Conservation (phyloP, 1,140 invertebrate species). For the Halictus rubicundus region DNA sequence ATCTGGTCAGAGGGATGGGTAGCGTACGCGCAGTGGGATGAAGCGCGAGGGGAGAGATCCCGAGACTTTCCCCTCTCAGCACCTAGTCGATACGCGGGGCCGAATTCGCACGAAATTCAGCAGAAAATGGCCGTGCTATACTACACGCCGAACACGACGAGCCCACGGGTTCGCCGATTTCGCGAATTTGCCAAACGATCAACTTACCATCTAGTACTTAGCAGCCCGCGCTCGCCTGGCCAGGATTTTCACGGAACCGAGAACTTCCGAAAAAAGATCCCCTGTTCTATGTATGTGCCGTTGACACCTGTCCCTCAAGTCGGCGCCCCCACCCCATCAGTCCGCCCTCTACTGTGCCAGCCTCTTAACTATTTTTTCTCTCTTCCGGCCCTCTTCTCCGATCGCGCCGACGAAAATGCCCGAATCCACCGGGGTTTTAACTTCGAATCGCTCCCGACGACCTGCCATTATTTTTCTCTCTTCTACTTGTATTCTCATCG, state of each 20-base stretch:
- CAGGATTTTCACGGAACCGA: slow-evolving; percentile 37
- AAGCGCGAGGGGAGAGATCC: slow-evolving; percentile 38
- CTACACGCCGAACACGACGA: slow-evolving; percentile 10
- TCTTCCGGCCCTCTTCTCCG: slow-evolving; percentile 61
- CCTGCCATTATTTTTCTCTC: slow-evolving; percentile 44
- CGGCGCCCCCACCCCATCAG: slow-evolving; percentile 75
- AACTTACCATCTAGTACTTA: slow-evolving; percentile 70
- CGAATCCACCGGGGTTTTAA: slow-evolving; percentile 71
- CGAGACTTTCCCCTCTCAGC: slow-evolving; percentile 49
- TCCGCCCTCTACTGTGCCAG: slow-evolving; percentile 78
- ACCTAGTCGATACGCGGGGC: slow-evolving; percentile 73
- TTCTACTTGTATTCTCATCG: too few relatives aligned
- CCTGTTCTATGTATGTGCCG: slow-evolving; percentile 67
- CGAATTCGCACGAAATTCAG: slow-evolving; percentile 73
- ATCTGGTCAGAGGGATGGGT: slow-evolving; percentile 53
- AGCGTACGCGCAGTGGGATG: slow-evolving; percentile 33
- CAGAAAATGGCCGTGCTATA: slow-evolving; percentile 73
- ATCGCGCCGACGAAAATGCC: slow-evolving; percentile 73
- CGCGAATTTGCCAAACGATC: slow-evolving; percentile 2
- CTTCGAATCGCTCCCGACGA: slow-evolving; percentile 63
- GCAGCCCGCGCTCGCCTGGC: slow-evolving; percentile 36
- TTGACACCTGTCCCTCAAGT: slow-evolving; percentile 79
- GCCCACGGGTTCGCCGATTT: neutral
- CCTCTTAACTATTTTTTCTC: slow-evolving; percentile 80
- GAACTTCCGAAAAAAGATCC: slow-evolving; percentile 57